phyloP scores from a whole-genome alignment of 2,797 vertebrate genomes.

The Lerista edwardsae region DNA sequence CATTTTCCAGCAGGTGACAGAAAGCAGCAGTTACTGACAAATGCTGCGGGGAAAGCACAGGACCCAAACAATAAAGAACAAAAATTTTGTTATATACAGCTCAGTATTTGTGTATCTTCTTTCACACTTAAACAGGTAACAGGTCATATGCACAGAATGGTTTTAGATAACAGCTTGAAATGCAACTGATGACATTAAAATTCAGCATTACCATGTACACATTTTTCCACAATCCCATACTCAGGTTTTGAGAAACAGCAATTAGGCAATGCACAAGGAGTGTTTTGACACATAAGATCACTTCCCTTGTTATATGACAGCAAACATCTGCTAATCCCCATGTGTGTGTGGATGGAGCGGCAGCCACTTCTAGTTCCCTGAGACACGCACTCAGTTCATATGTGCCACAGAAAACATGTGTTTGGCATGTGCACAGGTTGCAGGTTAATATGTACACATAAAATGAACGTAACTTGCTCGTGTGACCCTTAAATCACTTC shows the following conservation, averaged over 20 bases:
- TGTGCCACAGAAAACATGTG: neutral
- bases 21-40: slow-evolving; percentile 68
- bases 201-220: neutral
- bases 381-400: neutral
- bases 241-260: neutral
- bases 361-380: neutral
- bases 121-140: slow-evolving; percentile 53
- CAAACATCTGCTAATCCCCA: neutral
- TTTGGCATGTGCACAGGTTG: neutral
- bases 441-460: neutral
- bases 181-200: slow-evolving; percentile 3
- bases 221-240: neutral
- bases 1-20: slow-evolving; percentile 66
- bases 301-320: neutral
- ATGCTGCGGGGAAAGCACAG: slow-evolving; percentile 57
- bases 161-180: slow-evolving; percentile 37
- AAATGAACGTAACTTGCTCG: neutral
- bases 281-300: neutral
- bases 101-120: slow-evolving; percentile 41
- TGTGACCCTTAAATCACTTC: neutral
- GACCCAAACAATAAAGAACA: slow-evolving; percentile 71
- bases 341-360: neutral
- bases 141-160: neutral
- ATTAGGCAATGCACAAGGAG: too few relatives aligned
- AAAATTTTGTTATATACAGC: slow-evolving; percentile 37